These are phyloP conservation scores for Eurytoma adleriae DNA, from an alignment of 2,888 invertebrate genomes.

Conservation along the genomic window DNA sequence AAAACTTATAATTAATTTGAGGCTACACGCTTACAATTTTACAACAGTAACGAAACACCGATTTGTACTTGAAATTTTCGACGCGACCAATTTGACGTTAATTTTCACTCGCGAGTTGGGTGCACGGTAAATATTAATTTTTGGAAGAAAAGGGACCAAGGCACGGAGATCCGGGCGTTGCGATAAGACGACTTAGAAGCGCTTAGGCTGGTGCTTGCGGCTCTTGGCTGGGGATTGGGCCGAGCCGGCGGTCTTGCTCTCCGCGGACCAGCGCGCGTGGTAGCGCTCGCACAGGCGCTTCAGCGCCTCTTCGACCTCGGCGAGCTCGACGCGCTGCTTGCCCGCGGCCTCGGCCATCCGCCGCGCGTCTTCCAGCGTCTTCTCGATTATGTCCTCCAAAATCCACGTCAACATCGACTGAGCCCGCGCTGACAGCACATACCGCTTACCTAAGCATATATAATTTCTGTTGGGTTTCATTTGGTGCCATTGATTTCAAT, in stretches of 20 bases:
- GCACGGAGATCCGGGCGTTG: background rate
- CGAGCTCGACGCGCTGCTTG: conserved; percentile 66
- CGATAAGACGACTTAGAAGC: background rate
- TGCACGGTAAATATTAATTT: no score
- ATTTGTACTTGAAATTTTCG: no score
- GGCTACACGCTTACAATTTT: no score
- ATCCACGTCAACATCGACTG: conserved; percentile 68
- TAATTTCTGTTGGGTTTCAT: no score
- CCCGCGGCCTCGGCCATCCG: conserved; percentile 68
- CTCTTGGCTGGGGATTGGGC: background rate
- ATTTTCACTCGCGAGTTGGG: no score
- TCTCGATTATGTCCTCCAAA: conserved; percentile 71
- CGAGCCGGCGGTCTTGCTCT: conserved; percentile 15
- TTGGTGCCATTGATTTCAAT: background rate
- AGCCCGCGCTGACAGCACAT: conserved; percentile 67
- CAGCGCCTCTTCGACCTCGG: conserved; percentile 70
- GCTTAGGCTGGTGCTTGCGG: conserved; percentile 3
- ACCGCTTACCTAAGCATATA: conserved; percentile 62
- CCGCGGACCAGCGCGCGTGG: conserved; percentile 46
- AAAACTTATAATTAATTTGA: no score
- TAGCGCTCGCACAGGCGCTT: conserved; percentile 66
- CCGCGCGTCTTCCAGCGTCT: conserved; percentile 70
- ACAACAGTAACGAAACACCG: no score
- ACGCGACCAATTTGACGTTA: no score
- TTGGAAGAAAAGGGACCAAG: no score